These are phyloP conservation scores for Telmatherina bonti DNA, from an alignment of 2,797 vertebrate genomes.

Conservation along the genomic window DNA sequence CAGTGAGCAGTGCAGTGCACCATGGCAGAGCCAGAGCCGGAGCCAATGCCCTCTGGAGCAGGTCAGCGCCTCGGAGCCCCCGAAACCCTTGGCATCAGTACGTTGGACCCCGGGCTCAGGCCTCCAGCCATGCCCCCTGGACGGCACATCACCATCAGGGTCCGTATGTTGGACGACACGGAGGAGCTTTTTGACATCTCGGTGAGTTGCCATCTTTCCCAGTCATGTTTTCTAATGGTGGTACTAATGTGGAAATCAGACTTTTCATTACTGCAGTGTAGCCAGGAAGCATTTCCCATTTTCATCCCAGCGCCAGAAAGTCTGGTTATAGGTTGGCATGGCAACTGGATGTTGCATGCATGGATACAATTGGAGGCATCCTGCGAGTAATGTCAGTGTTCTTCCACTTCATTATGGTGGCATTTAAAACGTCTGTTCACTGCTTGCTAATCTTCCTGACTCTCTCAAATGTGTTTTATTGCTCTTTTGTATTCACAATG, in stretches of 20 bases:
- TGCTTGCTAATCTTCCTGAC: slow-evolving; percentile 22
- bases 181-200: slow-evolving; percentile 96
- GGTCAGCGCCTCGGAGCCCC: slow-evolving; percentile 93
- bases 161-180: slow-evolving; percentile 95
- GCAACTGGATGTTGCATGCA: slow-evolving; percentile 73
- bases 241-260: slow-evolving; percentile 38
- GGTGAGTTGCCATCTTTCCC: slow-evolving; percentile 83
- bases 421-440: slow-evolving; percentile 16
- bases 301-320: slow-evolving; percentile 48
- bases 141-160: slow-evolving; percentile 90
- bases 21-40: slow-evolving; percentile 94
- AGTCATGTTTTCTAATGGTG: slow-evolving; percentile 7
- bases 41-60: slow-evolving; percentile 86
- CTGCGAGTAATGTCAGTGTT: slow-evolving; percentile 41
- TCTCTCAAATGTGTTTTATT: slow-evolving; percentile 16
- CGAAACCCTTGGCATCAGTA: slow-evolving; percentile 95
- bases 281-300: slow-evolving; percentile 46
- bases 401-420: slow-evolving; percentile 25
- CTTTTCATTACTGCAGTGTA: slow-evolving; percentile 39
- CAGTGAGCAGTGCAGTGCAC: slow-evolving; percentile 62
- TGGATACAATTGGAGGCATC: slow-evolving; percentile 56
- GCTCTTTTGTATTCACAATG: background rate
- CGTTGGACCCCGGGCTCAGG: slow-evolving; percentile 93
- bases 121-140: slow-evolving; percentile 90
- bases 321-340: slow-evolving; percentile 78